Evolutionary conservation across 2,113 vertebrate species (phyloP), one percentile per base, ranked within the genome.

Genomic region (Strix uralensis): DNA sequence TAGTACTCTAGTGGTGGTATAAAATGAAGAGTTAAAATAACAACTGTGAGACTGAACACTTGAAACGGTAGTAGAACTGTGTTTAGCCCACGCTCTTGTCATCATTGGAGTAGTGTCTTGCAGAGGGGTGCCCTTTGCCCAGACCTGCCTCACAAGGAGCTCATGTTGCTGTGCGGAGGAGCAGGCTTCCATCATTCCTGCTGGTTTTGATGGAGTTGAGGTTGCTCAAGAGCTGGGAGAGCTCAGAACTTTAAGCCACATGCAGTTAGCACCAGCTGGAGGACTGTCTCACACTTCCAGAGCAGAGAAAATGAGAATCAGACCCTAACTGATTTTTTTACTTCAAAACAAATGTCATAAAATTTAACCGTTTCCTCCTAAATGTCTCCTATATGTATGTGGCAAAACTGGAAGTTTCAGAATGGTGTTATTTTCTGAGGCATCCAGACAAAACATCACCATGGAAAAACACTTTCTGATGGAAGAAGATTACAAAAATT

Each of bases 11-110:
- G 15, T 7, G 6, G 1, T 17, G 89, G 23, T 79, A 32, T 67
- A 79, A 91, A 94, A 57, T 30, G 59, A 65, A 86, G 46, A 87
- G 18, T 75, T 94, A 85, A 79, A 92, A 67, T 93, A 83, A 17
- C 16, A 92, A 2, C 57, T 71, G 7, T 74, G 73, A 80, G 36
- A 65, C 70, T 51, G 51, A 95, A 65, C 29, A n/a, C 32, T 75
- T 79, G 47, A 86, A 79, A 63, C 2, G 0, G 18, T n/a, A 32
- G 44, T 82, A 57, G 36, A 61, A 34, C 25, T 80, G 49, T 80
- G 49, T 79, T 71, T 69, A 83, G 83, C 75, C 73, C 78, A 47
- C n/a, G 4, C 40, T 95, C 21, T 44, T 57, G n/a, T 65, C 52
- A 80, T 20, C 23, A 15, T 5, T 36, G 82, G 14, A 40, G 14